phyloP scores from a whole-genome alignment of 2,888 invertebrate genomes.

The Clepsis dumicolana region DNA sequence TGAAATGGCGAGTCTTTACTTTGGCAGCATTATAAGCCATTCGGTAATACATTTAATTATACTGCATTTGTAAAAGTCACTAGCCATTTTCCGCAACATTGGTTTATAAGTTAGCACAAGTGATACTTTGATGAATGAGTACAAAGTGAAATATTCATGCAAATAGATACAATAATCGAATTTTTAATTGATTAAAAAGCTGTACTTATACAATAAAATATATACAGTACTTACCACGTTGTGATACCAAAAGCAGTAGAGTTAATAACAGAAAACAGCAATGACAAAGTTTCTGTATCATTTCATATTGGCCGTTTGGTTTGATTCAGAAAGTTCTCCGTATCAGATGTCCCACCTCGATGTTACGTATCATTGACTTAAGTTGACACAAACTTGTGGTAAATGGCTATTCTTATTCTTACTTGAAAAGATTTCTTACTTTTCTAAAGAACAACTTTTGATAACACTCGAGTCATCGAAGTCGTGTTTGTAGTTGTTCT shows the following conservation, averaged over 20 bases:
- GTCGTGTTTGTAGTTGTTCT: neutral
- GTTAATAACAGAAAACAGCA: neutral
- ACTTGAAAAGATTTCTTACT: slow-evolving; percentile 26
- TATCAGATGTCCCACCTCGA: slow-evolving; percentile 45
- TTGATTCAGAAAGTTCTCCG: slow-evolving; percentile 46
- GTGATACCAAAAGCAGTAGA: neutral
- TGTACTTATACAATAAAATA: no score
- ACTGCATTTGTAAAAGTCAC: neutral
- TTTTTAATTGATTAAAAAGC: no score
- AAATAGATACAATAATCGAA: neutral
- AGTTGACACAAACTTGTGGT: slow-evolving; percentile 45
- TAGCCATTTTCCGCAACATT: neutral
- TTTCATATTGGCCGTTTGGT: slow-evolving; percentile 38
- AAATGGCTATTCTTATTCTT: slow-evolving; percentile 34
- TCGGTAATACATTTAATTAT: neutral
- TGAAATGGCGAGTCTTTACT: no score
- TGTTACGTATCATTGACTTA: slow-evolving; percentile 56
- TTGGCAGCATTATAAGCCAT: no score
- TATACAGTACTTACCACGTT: neutral
- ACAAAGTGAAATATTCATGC: neutral
- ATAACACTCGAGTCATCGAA: slow-evolving; percentile 10
- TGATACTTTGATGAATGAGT: neutral
- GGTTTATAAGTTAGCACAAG: neutral
- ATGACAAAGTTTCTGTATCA: slow-evolving; percentile 28
- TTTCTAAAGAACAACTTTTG: slow-evolving; percentile 5